phyloP scores from a whole-genome alignment of 2,888 invertebrate genomes.

The Erebia aethiops region DNA sequence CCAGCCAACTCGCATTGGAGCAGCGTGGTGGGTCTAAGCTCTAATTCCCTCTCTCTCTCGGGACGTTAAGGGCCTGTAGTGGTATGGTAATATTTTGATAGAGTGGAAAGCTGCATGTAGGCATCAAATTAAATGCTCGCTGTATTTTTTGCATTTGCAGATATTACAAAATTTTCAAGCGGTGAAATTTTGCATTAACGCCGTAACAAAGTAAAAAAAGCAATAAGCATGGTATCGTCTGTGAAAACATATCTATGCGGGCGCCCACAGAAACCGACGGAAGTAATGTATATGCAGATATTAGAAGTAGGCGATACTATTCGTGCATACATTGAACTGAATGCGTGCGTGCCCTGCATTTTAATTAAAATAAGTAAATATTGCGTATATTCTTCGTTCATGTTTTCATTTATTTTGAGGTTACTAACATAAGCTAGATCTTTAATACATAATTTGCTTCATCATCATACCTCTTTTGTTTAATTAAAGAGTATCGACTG shows the following conservation, averaged over 20 bases:
- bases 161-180: neutral
- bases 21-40: too few relatives aligned
- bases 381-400: slow-evolving; percentile 14
- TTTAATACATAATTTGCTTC: too few relatives aligned
- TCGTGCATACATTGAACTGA: slow-evolving; percentile 57
- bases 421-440: neutral
- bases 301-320: slow-evolving; percentile 51
- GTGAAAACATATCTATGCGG: slow-evolving; percentile 60
- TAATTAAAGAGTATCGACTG: neutral
- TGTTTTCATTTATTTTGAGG: slow-evolving; percentile 11
- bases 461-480: neutral
- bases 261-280: slow-evolving; percentile 70
- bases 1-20: too few relatives aligned
- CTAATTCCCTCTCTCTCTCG: too few relatives aligned
- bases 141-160: too few relatives aligned
- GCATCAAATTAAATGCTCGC: too few relatives aligned
- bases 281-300: slow-evolving; percentile 69
- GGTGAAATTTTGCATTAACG: slow-evolving; percentile 8
- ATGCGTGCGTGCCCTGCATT: slow-evolving; percentile 63
- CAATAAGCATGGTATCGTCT: slow-evolving; percentile 28
- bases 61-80: too few relatives aligned
- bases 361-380: slow-evolving; percentile 38
- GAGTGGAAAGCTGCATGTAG: too few relatives aligned
- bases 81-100: too few relatives aligned
- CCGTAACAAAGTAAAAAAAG: slow-evolving; percentile 22